Evolutionary conservation across 2,113 vertebrate genomes (phyloP).

Genomic region (Acrocephalus kingi): DNA sequence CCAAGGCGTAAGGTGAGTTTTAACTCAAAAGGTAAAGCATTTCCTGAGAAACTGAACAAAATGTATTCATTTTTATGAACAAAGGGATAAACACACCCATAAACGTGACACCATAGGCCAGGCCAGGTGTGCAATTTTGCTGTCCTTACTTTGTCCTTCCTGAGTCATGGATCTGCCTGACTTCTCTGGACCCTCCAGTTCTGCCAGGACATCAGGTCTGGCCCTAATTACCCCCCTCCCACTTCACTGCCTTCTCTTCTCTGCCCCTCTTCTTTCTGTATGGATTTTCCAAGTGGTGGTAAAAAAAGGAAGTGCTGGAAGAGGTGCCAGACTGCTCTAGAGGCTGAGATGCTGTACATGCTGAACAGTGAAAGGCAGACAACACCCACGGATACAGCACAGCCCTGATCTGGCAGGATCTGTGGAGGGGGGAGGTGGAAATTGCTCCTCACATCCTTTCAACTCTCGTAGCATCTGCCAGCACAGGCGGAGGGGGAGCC

Average conservation of each 20-base stretch:
- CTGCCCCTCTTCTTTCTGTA: not conserved
- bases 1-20: not conserved
- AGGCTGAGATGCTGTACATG: conserved; percentile 3
- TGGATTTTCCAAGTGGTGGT: not conserved
- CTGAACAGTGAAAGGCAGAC: not conserved
- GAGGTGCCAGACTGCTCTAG: conserved; percentile 50
- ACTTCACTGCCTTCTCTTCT: not conserved
- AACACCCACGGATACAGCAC: not conserved
- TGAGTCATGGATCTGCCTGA: not conserved
- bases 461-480: not conserved
- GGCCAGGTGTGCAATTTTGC: not conserved
- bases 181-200: not conserved
- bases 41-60: not conserved
- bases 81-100: not conserved
- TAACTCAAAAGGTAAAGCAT: not conserved
- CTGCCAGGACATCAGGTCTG: not conserved
- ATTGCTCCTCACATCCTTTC: not conserved
- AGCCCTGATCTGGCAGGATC: conserved; percentile 1
- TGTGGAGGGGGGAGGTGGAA: not conserved
- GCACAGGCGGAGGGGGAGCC: not conserved
- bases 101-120: not conserved
- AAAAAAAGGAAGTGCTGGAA: not conserved
- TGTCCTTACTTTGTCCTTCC: not conserved
- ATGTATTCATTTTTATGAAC: not conserved
- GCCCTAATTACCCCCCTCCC: not conserved